These are phyloP conservation scores for Drosophila ananassae DNA, from an alignment of 1,140 invertebrate genomes.

Conservation along the genomic window DNA sequence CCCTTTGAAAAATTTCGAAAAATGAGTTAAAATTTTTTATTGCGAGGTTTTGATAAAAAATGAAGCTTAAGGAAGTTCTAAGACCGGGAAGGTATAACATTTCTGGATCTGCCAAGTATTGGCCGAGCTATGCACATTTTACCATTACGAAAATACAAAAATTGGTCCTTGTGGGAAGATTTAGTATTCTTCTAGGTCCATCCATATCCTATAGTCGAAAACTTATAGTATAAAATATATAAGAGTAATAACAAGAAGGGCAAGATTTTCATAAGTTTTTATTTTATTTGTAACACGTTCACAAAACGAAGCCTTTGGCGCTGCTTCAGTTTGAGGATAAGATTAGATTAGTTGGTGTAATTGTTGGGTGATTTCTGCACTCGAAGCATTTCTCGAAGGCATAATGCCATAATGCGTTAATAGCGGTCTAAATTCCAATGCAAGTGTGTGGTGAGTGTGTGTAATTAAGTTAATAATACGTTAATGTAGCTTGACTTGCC, in stretches of 20 bases:
- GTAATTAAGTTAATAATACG: slow-evolving; percentile 46
- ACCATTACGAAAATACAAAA: too few relatives aligned
- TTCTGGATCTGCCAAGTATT: too few relatives aligned
- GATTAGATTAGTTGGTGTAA: slow-evolving; percentile 40
- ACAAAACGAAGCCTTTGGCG: slow-evolving; percentile 76
- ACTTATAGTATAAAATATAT: neutral
- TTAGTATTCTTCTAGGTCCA: too few relatives aligned
- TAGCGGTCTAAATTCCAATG: slow-evolving; percentile 27
- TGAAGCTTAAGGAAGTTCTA: too few relatives aligned
- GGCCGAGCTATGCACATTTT: too few relatives aligned
- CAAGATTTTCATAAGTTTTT: slow-evolving; percentile 51
- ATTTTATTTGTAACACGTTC: slow-evolving; percentile 78
- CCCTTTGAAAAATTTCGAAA: too few relatives aligned
- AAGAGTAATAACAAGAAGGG: neutral
- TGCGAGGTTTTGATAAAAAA: too few relatives aligned
- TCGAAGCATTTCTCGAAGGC: slow-evolving; percentile 36
- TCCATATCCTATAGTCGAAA: too few relatives aligned
- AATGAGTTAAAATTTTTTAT: too few relatives aligned
- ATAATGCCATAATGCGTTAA: slow-evolving; percentile 43
- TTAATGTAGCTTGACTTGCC: slow-evolving; percentile 44
- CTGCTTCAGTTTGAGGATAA: slow-evolving; percentile 59
- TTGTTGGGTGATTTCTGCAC: slow-evolving; percentile 35
- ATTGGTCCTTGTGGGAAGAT: too few relatives aligned
- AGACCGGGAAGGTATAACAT: too few relatives aligned
- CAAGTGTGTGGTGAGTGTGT: slow-evolving; percentile 26